These are phyloP conservation scores for Gymnoscelis rufifasciata DNA, from an alignment of 2,888 invertebrate species.

Conservation along the genomic window DNA sequence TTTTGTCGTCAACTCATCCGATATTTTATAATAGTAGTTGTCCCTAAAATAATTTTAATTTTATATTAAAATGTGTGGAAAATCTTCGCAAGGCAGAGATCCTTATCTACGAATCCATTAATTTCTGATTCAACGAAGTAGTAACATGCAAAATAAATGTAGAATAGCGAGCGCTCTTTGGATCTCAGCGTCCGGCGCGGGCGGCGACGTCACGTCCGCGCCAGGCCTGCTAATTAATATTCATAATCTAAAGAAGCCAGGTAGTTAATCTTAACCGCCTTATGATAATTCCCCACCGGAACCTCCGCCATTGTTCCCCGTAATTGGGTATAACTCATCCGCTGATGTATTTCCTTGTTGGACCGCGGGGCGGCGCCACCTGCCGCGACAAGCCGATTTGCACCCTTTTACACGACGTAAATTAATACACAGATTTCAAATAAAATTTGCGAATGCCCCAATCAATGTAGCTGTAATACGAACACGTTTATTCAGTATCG, in stretches of 20 bases:
- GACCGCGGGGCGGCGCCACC: conserved; percentile 3
- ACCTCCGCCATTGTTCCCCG: conserved; percentile 25
- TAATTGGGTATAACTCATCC: conserved; percentile 31
- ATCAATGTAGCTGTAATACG: no score
- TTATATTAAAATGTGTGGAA: no score
- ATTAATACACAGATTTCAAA: no score
- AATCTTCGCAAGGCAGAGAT: no score
- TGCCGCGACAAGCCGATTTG: neutral
- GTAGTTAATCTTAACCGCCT: conserved; percentile 44
- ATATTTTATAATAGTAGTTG: no score
- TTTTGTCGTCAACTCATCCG: no score
- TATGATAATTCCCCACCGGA: conserved; percentile 36
- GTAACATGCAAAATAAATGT: neutral
- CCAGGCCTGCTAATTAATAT: conserved; percentile 41
- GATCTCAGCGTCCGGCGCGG: neutral
- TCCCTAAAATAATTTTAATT: no score
- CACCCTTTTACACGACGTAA: neutral
- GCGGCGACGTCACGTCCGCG: neutral
- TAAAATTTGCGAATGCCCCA: no score
- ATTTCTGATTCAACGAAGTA: neutral
- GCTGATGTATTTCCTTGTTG: conserved; percentile 31
- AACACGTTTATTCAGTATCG: no score
- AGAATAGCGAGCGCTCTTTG: neutral
- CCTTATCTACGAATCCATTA: no score
- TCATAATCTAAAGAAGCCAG: conserved; percentile 54